Conservation (phyloP, 1,140 invertebrate genomes). For the Aphidius gifuensis region DNA sequence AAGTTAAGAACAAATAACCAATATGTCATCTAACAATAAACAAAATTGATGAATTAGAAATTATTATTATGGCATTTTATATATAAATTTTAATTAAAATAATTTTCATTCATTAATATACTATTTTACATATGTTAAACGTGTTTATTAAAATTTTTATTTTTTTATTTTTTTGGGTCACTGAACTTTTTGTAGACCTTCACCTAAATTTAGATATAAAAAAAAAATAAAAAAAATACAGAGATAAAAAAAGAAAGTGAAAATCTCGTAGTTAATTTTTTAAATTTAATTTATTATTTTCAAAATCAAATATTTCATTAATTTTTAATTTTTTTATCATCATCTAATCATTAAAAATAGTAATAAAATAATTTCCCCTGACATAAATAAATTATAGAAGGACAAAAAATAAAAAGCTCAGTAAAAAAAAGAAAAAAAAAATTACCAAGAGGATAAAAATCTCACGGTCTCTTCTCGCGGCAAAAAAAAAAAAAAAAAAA, state of each 20-base stretch:
- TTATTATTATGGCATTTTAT: conserved; percentile 17
- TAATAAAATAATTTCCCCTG: conserved; percentile 2
- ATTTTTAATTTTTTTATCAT: conserved; percentile 28
- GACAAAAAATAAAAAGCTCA: conserved; percentile 5
- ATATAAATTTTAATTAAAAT: too few relatives aligned
- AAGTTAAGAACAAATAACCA: conserved; percentile 55
- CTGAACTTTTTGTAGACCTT: too few relatives aligned
- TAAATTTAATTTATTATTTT: too few relatives aligned
- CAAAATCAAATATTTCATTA: too few relatives aligned
- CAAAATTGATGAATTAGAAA: conserved; percentile 47
- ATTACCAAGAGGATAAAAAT: conserved; percentile 4
- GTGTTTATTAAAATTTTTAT: too few relatives aligned
- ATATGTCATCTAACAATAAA: conserved; percentile 54
- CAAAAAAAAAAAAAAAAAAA: conserved; percentile 3
- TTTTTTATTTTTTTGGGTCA: too few relatives aligned
- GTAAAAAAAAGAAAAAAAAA: not conserved
- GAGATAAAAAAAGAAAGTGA: too few relatives aligned
- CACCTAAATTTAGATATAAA: too few relatives aligned
- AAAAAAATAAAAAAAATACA: too few relatives aligned
- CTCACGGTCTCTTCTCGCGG: not conserved
- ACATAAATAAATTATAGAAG: not conserved
- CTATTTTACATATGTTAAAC: too few relatives aligned
- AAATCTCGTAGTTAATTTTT: too few relatives aligned
- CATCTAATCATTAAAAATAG: conserved; percentile 27
- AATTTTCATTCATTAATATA: too few relatives aligned